A percentile compares a stretch with the other conserved stretches of the same genome.
These are phyloP conservation scores for Drosophila kanekoi DNA, from an alignment of 2,888 invertebrate genomes.

Conservation along the genomic window DNA sequence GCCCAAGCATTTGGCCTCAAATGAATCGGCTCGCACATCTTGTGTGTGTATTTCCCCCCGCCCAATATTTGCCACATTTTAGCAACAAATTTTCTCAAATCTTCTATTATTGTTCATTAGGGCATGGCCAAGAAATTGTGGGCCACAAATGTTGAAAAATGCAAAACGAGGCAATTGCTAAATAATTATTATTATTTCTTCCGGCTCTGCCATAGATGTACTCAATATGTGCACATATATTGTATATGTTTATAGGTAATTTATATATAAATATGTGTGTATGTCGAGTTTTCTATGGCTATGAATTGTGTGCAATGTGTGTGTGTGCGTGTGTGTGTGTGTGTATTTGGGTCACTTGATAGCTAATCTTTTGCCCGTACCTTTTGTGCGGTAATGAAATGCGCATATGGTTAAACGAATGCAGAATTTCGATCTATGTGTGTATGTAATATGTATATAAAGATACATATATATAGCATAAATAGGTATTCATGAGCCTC, in stretches of 20 bases:
- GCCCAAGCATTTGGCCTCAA: constrained; percentile 1
- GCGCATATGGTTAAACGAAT: constrained; percentile 44
- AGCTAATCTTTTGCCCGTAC: constrained; percentile 50
- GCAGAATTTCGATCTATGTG: constrained; percentile 25
- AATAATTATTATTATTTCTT: constrained; percentile 17
- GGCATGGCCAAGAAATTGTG: constrained; percentile 9
- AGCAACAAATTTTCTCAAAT: constrained; percentile 9
- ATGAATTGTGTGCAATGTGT: constrained; percentile 15
- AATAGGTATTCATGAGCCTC: constrained; percentile 7
- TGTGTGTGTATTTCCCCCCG: neutral
- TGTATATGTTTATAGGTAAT: neutral
- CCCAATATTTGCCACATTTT: neutral
- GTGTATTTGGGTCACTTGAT: constrained; percentile 48
- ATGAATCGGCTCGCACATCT: constrained; percentile 1
- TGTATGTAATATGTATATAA: constrained; percentile 4
- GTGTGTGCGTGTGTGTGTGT: neutral
- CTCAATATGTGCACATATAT: constrained; percentile 4
- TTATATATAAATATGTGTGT: neutral
- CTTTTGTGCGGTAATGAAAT: constrained; percentile 55
- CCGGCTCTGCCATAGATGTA: constrained; percentile 10
- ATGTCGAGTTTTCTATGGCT: constrained; percentile 4
- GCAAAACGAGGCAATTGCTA: constrained; percentile 9
- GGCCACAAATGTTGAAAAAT: constrained; percentile 1
- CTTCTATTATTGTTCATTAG: constrained; percentile 8
- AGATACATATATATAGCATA: neutral